These are phyloP conservation scores for Calonectris borealis DNA, from an alignment of 2,113 vertebrate genomes.

Conservation along the genomic window DNA sequence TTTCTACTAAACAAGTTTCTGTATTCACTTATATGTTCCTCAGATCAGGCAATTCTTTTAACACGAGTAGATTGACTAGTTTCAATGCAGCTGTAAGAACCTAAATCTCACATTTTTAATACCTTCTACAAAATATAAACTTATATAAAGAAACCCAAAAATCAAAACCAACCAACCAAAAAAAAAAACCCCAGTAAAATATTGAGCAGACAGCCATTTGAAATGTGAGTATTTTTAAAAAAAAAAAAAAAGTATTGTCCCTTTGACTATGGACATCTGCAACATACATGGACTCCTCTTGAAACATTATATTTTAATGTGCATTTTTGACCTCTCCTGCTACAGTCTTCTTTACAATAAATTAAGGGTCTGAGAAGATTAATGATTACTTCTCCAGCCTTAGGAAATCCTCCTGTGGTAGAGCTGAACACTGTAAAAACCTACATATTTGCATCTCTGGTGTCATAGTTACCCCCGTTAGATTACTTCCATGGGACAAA, in stretches of 20 bases:
- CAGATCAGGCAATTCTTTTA: background rate
- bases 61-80: background rate
- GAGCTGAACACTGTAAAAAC: background rate
- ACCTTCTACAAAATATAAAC: background rate
- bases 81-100: background rate
- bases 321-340: background rate
- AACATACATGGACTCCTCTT: background rate
- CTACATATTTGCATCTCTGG: background rate
- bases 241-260: background rate
- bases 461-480: background rate
- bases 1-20: background rate
- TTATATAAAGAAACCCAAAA: background rate
- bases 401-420: background rate
- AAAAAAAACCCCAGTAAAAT: background rate
- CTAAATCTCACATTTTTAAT: background rate
- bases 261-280: background rate
- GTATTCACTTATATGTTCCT: background rate
- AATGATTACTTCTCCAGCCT: background rate
- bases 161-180: rapidly evolving
- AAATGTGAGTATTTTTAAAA: background rate
- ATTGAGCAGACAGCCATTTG: background rate
- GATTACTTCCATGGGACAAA: background rate
- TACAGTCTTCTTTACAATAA: background rate
- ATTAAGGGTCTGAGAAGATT: background rate
- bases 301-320: background rate